A percentile compares a stretch with the other conserved stretches of the same genome.
phyloP scores from a whole-genome alignment of 2,888 invertebrate species.

The Acleris laterana region DNA sequence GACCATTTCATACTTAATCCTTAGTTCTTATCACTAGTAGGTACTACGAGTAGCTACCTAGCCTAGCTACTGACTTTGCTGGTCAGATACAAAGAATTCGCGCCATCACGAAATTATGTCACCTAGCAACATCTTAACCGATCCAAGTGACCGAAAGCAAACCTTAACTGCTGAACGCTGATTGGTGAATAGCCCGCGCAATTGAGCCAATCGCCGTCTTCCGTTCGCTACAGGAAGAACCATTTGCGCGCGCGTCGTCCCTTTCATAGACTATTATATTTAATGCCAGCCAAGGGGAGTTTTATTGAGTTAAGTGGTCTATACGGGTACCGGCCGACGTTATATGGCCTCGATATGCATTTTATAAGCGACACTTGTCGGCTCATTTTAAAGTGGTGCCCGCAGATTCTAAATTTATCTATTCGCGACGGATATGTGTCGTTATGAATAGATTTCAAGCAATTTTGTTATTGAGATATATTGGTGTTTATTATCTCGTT shows the following conservation, averaged over 20 bases:
- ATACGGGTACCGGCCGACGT: conserved; percentile 68
- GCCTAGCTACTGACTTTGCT: too few species aligned
- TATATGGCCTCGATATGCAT: conserved; percentile 52
- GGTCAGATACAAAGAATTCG: neutral
- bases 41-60: too few species aligned
- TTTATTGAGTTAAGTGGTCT: conserved; percentile 81
- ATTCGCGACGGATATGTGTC: conserved; percentile 68
- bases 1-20: too few species aligned
- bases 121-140: conserved; percentile 29
- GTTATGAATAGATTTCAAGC: conserved; percentile 70
- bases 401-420: conserved; percentile 70
- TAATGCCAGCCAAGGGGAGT: conserved; percentile 77
- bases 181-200: conserved; percentile 78
- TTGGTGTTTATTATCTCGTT: conserved; percentile 49
- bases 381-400: conserved; percentile 52
- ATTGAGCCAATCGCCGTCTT: conserved; percentile 83
- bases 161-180: conserved; percentile 58
- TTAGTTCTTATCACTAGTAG: too few species aligned
- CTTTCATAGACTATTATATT: conserved; percentile 82
- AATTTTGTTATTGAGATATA: conserved; percentile 74
- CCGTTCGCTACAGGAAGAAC: conserved; percentile 77
- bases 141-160: conserved; percentile 26
- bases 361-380: conserved; percentile 38
- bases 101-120: conserved; percentile 28
- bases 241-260: conserved; percentile 71